Conservation (phyloP, 2,113 vertebrate species). For the Gasterosteus nipponicus region DNA sequence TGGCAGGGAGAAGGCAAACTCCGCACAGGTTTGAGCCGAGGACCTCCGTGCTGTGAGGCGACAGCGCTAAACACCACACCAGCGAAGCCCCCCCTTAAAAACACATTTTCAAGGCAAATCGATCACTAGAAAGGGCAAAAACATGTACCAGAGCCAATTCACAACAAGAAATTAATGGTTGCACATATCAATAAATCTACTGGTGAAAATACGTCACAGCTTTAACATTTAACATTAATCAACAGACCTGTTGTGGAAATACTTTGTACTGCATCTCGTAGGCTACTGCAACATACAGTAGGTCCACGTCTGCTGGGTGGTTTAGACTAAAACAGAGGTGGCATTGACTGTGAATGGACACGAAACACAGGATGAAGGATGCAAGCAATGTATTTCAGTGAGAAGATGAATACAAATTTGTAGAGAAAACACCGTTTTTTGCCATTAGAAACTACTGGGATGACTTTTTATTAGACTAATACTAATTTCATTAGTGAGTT, state of each 20-base stretch:
- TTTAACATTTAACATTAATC: constrained; percentile 41
- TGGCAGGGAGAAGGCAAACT: no score
- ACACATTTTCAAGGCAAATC: constrained; percentile 47
- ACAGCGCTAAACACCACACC: no score
- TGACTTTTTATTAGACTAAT: background rate
- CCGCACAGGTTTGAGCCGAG: no score
- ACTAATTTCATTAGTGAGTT: background rate
- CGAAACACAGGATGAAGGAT: background rate
- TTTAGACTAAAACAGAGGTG: background rate
- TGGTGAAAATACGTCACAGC: constrained; percentile 34
- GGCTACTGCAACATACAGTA: background rate
- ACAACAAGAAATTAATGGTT: constrained; percentile 30
- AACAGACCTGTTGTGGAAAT: constrained; percentile 16
- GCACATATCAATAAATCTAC: constrained; percentile 30
- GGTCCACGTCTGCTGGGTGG: background rate
- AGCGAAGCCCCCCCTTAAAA: background rate
- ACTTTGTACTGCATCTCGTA: background rate
- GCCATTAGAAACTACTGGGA: background rate
- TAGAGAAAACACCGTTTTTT: background rate
- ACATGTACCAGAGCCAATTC: constrained; percentile 30
- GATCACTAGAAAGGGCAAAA: constrained; percentile 46
- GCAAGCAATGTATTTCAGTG: background rate
- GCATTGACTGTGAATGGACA: background rate
- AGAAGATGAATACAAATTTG: background rate
- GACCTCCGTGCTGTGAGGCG: no score